Conservation (phyloP, 2,797 vertebrate genomes). For the Capromys pilorides region DNA sequence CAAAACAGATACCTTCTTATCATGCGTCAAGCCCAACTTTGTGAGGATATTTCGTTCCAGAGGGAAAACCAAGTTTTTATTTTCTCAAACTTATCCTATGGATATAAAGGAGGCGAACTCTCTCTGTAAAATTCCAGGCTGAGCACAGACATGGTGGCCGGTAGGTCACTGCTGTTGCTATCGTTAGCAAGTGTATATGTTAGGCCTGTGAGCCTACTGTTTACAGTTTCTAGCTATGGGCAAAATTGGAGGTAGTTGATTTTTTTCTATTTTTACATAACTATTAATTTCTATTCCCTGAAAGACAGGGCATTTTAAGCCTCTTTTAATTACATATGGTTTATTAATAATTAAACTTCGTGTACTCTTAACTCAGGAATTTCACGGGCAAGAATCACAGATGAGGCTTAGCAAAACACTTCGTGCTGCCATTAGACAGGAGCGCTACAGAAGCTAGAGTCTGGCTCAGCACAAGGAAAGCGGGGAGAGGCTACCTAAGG, state of each 20-base stretch:
- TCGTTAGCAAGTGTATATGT: neutral
- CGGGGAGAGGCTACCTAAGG: neutral
- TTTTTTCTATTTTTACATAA: slow-evolving; percentile 41
- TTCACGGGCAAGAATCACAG: neutral
- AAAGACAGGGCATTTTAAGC: neutral
- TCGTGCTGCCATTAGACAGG: neutral
- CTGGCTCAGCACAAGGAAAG: neutral
- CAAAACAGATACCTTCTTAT: neutral
- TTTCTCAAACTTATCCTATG: neutral
- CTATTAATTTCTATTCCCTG: neutral
- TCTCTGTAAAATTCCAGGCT: slow-evolving; percentile 21
- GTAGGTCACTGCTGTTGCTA: neutral
- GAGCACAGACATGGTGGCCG: neutral
- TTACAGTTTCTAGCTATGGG: neutral
- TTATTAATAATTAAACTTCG: neutral
- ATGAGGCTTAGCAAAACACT: neutral
- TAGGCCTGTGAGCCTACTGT: neutral
- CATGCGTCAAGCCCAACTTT: neutral
- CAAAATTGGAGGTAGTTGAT: neutral
- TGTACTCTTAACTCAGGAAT: neutral
- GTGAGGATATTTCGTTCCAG: neutral
- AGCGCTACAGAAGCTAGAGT: neutral
- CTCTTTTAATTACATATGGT: neutral
- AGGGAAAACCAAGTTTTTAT: neutral
- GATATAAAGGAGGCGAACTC: neutral